Evolutionary conservation across 1,140 invertebrate genomes (phyloP), one percentile per base, ranked within the genome.

Genomic region (Hylaeus anthracinus): DNA sequence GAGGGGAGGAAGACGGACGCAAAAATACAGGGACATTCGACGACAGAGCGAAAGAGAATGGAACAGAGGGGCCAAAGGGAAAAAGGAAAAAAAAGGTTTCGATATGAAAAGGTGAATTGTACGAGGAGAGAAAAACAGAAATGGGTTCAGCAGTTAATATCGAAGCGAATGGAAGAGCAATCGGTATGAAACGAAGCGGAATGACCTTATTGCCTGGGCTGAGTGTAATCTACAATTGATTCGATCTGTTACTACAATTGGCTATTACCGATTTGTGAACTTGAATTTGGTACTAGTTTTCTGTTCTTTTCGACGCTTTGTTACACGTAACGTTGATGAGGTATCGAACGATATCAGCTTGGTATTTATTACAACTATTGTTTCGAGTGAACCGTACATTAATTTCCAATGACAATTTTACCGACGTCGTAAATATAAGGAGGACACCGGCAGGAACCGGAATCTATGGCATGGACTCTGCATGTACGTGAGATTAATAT

Each of bases 101-200:
- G 69, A 77, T 43, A 53, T 61, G 82, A 72, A 58, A 26, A n/a
- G 48, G 65, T n/a, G 73, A 66, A 70, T 61, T 77, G 79, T 81
- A 51, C 51, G 63, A 73, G 67, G 76, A 76, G 72, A 73, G 79
- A 88, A 79, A 89, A 87, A 85, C 77, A 84, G 82, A 89, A 90
- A 84, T 88, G 80, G 88, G 78, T 84, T 87, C 65, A 70, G 63
- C 75, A 86, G 87, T 89, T 89, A 90, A 90, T 89, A 90, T 87
- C 72, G 73, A 79, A 86, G 73, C 87, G 84, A 89, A 90, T 84
- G 75, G 80, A 83, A 56, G 75, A 86, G 85, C 87, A 88, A 88
- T 91, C 85, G 83, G 78, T 78, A 81, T 58, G 84, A 88, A 91
- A 84, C 87, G 81, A 88, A 88, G 86, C 88, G 88, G 86, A 89